Evolutionary conservation across 2,888 invertebrate genomes (phyloP).

Genomic region (Trachelus troglodyta): DNA sequence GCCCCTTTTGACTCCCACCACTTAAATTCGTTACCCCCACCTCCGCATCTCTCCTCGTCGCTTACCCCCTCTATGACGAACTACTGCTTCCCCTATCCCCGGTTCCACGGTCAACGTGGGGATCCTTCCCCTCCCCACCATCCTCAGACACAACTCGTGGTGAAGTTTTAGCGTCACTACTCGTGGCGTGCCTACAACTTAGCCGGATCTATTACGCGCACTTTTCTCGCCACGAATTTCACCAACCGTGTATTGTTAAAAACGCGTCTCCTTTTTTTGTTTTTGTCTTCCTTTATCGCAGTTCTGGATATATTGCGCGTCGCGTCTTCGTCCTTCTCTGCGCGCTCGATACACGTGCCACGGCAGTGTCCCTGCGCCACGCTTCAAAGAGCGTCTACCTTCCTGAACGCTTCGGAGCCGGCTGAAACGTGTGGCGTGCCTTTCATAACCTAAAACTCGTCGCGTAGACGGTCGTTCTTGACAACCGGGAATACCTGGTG

Average conservation of each 20-base stretch:
- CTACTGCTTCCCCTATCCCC: not conserved
- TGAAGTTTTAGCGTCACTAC: slow-evolving; percentile 59
- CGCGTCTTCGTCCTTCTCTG: slow-evolving; percentile 16
- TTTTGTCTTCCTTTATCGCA: slow-evolving; percentile 18
- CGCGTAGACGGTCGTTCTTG: not conserved
- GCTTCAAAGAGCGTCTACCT: not conserved
- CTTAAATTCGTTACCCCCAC: slow-evolving; percentile 15
- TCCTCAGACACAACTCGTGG: slow-evolving; percentile 48
- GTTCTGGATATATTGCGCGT: slow-evolving; percentile 6
- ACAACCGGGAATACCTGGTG: not conserved
- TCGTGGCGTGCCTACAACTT: slow-evolving; percentile 57
- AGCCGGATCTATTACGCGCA: slow-evolving; percentile 54
- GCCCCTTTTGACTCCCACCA: slow-evolving; percentile 8
- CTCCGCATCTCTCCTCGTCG: slow-evolving; percentile 22
- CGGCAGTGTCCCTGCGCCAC: slow-evolving; percentile 1
- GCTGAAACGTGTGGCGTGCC: not conserved
- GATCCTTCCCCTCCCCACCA: slow-evolving; percentile 7
- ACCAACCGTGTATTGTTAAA: not conserved
- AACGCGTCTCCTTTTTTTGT: slow-evolving; percentile 4
- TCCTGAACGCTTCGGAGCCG: not conserved
- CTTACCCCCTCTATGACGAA: slow-evolving; percentile 23
- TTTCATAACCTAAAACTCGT: not conserved
- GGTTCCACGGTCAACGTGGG: slow-evolving; percentile 22
- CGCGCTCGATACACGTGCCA: not conserved
- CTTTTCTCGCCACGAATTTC: slow-evolving; percentile 36